A percentile compares a stretch with the other conserved stretches of the same genome.
These are phyloP conservation scores for Dione vanillae DNA, from an alignment of 2,888 invertebrate genomes.

Conservation along the genomic window DNA sequence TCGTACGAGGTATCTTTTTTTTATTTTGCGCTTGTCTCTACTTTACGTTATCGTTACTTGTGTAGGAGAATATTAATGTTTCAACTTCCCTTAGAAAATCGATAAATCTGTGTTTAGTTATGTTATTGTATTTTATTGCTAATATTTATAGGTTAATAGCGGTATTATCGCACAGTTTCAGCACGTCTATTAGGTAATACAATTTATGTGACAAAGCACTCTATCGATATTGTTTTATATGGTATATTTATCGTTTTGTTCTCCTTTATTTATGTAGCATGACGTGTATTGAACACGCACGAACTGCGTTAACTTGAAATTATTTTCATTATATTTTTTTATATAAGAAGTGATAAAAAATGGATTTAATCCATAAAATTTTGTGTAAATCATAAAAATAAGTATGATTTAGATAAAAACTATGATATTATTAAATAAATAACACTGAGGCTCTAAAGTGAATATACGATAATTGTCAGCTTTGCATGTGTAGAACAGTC, in stretches of 20 bases:
- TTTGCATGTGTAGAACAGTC: conserved; percentile 25
- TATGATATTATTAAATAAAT: not conserved
- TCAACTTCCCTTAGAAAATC: conserved; percentile 2
- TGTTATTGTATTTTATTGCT: conserved; percentile 7
- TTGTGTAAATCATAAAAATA: too few species aligned
- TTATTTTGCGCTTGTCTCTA: conserved; percentile 16
- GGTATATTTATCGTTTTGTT: not conserved
- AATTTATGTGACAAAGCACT: conserved; percentile 1
- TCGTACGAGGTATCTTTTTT: not conserved
- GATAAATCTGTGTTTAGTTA: conserved; percentile 3
- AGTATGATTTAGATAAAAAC: too few species aligned
- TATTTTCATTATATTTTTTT: too few species aligned
- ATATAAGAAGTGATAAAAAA: too few species aligned
- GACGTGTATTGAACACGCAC: too few species aligned
- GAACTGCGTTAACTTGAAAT: too few species aligned
- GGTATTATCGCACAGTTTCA: conserved; percentile 4
- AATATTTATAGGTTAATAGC: conserved; percentile 16
- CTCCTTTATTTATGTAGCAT: not conserved
- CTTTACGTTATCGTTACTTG: not conserved
- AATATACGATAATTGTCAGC: conserved; percentile 9
- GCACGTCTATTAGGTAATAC: not conserved
- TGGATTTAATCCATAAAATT: too few species aligned
- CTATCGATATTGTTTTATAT: not conserved
- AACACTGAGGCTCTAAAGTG: not conserved
- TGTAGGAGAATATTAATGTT: not conserved